Conservation (phyloP, 2,797 vertebrate genomes). For the Zalophus californianus region DNA sequence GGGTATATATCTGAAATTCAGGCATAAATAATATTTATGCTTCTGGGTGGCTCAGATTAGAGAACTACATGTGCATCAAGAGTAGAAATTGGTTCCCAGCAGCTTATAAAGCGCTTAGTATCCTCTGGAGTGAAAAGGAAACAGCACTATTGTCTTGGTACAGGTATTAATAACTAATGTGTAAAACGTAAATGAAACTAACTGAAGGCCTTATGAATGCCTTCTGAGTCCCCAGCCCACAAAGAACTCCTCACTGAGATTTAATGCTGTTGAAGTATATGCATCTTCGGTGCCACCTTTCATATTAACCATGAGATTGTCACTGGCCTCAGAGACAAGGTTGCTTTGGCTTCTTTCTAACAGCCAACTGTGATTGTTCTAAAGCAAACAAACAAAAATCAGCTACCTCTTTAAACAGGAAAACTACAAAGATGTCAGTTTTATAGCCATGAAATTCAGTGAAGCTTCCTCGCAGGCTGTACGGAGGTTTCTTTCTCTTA, state of each 20-base stretch:
- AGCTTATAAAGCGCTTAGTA: background rate
- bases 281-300: slow-evolving; percentile 37
- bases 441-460: background rate
- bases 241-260: slow-evolving; percentile 45
- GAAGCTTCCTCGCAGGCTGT: background rate
- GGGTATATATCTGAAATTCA: background rate
- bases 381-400: background rate
- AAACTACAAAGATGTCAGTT: background rate
- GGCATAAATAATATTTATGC: background rate
- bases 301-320: slow-evolving; percentile 34
- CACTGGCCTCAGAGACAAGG: slow-evolving; percentile 1
- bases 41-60: slow-evolving; percentile 1
- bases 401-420: background rate
- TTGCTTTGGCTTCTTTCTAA: background rate
- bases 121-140: slow-evolving; percentile 10
- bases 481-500: background rate
- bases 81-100: slow-evolving; percentile 4
- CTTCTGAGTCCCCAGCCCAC: background rate
- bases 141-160: slow-evolving; percentile 41
- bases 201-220: slow-evolving; percentile 19
- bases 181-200: slow-evolving; percentile 59
- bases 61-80: background rate
- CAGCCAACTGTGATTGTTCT: background rate
- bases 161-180: slow-evolving; percentile 26
- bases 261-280: slow-evolving; percentile 36